Conservation (phyloP, 2,113 vertebrate genomes). For the Takifugu flavidus region DNA sequence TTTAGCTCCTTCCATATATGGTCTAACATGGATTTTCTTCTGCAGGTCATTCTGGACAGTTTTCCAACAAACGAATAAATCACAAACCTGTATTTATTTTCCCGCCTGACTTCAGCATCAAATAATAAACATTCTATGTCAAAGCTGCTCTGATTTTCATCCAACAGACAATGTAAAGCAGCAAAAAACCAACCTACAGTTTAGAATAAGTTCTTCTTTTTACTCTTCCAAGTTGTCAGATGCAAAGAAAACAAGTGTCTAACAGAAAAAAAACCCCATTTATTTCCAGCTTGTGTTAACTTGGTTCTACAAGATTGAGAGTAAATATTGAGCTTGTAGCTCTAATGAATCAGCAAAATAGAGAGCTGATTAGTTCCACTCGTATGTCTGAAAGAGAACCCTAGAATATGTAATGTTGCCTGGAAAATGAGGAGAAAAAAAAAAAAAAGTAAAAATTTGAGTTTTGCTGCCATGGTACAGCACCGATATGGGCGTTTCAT, state of each 20-base stretch:
- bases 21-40: not conserved
- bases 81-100: slow-evolving; percentile 13
- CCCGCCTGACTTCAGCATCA: not conserved
- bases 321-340: not conserved
- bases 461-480: no score
- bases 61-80: not conserved
- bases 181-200: no score
- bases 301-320: not conserved
- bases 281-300: slow-evolving; percentile 32
- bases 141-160: not conserved
- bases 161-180: not conserved
- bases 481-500: no score
- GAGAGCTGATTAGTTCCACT: slow-evolving; percentile 3
- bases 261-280: slow-evolving; percentile 25
- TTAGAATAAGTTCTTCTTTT: no score
- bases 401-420: no score
- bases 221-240: no score
- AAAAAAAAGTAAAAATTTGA: no score
- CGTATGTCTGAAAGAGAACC: not conserved
- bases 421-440: no score
- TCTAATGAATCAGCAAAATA: slow-evolving; percentile 8
- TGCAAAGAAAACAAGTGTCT: no score
- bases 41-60: slow-evolving; percentile 28
- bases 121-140: slow-evolving; percentile 37
- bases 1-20: not conserved